phyloP scores from a whole-genome alignment of 2,113 vertebrate species.

The Dipodomys stephensi region DNA sequence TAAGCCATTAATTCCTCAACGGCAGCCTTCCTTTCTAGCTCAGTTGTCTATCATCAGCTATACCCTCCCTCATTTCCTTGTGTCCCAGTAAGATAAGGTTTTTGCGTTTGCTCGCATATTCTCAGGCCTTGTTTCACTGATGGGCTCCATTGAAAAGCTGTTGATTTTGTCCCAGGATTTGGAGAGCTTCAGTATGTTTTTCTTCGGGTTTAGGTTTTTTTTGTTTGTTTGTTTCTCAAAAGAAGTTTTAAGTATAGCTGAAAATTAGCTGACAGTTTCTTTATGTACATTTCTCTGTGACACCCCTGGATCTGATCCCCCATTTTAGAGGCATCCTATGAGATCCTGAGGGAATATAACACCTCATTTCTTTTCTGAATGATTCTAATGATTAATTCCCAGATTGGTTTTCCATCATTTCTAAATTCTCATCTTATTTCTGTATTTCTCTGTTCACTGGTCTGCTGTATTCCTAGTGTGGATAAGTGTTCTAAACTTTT shows the following conservation, averaged over 20 bases:
- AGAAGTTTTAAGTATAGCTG: neutral
- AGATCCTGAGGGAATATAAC: neutral
- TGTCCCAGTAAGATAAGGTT: conserved; percentile 71
- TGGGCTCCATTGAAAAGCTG: conserved; percentile 24
- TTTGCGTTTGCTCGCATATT: conserved; percentile 1
- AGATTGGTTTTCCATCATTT: neutral
- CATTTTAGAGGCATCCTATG: neutral
- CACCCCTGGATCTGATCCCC: neutral
- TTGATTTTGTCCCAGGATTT: conserved; percentile 21
- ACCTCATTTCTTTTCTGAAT: neutral
- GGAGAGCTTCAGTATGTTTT: neutral
- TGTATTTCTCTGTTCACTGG: neutral
- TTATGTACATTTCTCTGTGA: neutral
- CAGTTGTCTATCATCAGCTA: conserved; percentile 42
- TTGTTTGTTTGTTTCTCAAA: neutral
- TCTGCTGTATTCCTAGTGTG: neutral
- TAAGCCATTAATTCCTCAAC: conserved; percentile 17
- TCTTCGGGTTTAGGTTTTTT: neutral
- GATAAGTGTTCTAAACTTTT: neutral
- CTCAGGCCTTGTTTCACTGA: neutral
- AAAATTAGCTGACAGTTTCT: neutral
- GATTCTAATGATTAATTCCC: neutral
- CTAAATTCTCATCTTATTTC: neutral
- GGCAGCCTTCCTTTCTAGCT: conserved; percentile 48
- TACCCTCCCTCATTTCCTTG: conserved; percentile 58